phyloP scores from a whole-genome alignment of 1,140 invertebrate species.

The Yoshiicerus persimilis region DNA sequence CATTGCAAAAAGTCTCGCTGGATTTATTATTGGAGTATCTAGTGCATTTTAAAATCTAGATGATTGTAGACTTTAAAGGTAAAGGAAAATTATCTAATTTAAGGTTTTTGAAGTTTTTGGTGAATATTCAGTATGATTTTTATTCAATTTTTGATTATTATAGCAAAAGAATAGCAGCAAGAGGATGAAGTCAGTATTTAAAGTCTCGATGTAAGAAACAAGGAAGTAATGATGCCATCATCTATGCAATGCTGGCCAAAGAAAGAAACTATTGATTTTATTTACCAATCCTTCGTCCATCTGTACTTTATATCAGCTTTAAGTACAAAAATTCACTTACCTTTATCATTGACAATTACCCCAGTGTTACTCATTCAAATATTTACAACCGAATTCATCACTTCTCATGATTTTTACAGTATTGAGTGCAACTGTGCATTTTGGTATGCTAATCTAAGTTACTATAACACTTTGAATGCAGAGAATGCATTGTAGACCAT shows the following conservation, averaged over 20 bases:
- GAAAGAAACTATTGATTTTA: background rate
- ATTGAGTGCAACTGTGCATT: background rate
- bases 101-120: too few species aligned
- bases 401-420: background rate
- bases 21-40: background rate
- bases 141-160: background rate
- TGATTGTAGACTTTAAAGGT: background rate
- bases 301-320: background rate
- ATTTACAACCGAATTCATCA: background rate
- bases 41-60: background rate
- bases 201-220: background rate
- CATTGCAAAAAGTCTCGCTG: constrained; percentile 1
- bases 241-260: background rate
- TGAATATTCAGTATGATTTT: too few species aligned
- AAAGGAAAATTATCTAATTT: background rate
- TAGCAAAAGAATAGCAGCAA: background rate
- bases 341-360: background rate
- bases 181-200: background rate
- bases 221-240: background rate
- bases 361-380: background rate
- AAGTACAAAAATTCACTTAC: background rate
- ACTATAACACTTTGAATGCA: background rate
- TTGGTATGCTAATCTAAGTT: background rate
- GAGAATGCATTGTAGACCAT: too few species aligned
- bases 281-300: background rate